Conservation (phyloP, 2,797 vertebrate genomes). For the Bovichtus variegatus region DNA sequence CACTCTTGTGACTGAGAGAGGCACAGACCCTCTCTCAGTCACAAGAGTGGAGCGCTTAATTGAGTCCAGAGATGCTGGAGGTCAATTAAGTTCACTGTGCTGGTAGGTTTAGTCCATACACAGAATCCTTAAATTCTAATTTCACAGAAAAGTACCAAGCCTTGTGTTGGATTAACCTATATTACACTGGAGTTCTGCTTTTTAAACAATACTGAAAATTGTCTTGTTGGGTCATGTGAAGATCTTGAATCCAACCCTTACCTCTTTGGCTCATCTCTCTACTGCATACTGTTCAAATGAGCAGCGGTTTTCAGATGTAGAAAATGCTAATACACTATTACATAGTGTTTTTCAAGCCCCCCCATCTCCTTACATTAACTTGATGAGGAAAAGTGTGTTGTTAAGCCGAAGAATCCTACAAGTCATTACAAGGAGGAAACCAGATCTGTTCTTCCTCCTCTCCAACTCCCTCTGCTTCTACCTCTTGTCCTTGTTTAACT, state of each 20-base stretch:
- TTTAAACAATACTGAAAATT: constrained; percentile 36
- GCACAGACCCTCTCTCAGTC: constrained; percentile 19
- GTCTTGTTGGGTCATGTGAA: constrained; percentile 24
- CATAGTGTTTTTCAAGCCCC: constrained; percentile 12
- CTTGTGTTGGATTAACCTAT: constrained; percentile 20
- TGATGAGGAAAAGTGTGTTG: constrained; percentile 6
- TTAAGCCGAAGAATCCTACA: constrained; percentile 12
- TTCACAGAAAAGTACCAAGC: constrained; percentile 23
- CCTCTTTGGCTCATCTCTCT: constrained; percentile 22
- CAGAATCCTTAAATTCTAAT: constrained; percentile 11
- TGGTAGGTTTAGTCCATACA: constrained; percentile 38
- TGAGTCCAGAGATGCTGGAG: constrained; percentile 39
- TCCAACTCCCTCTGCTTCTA: constrained; percentile 10
- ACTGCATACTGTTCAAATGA: constrained; percentile 26
- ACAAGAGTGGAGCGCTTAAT: constrained; percentile 33
- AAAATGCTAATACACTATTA: constrained; percentile 13
- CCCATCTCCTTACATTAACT: constrained; percentile 17
- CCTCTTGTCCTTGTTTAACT: constrained; percentile 15
- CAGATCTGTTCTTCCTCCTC: constrained; percentile 29
- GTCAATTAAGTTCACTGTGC: constrained; percentile 50
- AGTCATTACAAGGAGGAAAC: constrained; percentile 38
- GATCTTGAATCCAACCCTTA: constrained; percentile 19
- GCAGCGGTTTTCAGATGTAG: constrained; percentile 7
- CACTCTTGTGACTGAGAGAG: no score
- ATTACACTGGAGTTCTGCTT: constrained; percentile 30